These are phyloP conservation scores for Lycopodina hypogea DNA, from an alignment of 37 sponge, comb jelly and placozoan genomes.

Conservation along the genomic window DNA sequence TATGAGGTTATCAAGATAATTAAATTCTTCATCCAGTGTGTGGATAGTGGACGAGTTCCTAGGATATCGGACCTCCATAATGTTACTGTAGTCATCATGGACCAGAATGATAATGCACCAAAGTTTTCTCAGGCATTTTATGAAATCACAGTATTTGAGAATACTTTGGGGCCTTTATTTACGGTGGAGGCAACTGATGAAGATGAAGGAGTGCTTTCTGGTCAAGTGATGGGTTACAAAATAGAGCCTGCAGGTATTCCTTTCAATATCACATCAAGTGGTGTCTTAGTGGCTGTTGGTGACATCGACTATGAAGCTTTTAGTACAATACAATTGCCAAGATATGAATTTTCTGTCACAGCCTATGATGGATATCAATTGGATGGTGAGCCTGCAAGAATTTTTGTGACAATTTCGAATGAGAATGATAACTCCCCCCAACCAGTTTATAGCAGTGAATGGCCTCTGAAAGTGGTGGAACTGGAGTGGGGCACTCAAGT, in stretches of 20 bases:
- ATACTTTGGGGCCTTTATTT: slow-evolving; percentile 7
- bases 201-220: slow-evolving; percentile 52
- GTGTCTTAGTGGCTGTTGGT: slow-evolving; percentile 15
- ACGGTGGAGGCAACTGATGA: slow-evolving; percentile 52
- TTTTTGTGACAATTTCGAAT: slow-evolving; percentile 41
- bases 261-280: slow-evolving; percentile 39
- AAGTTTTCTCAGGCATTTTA: slow-evolving; percentile 25
- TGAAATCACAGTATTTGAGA: slow-evolving; percentile 36
- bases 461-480: slow-evolving; percentile 49
- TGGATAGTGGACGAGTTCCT: slow-evolving; percentile 44
- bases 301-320: slow-evolving; percentile 58
- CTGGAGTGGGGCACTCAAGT: slow-evolving; percentile 55
- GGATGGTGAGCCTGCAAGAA: slow-evolving; percentile 24
- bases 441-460: slow-evolving; percentile 24
- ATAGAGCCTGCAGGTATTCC: slow-evolving; percentile 28
- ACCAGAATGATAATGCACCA: slow-evolving; percentile 69
- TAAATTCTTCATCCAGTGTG: slow-evolving; percentile 17
- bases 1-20: slow-evolving; percentile 15
- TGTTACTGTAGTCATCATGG: slow-evolving; percentile 33
- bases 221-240: slow-evolving; percentile 15
- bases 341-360: slow-evolving; percentile 36
- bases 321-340: neutral
- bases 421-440: slow-evolving; percentile 62
- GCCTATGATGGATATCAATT: slow-evolving; percentile 53
- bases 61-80: slow-evolving; percentile 13